Percentiles rank a stretch among this genome's conserved stretches.
Evolutionary conservation across 2,888 invertebrate species (phyloP).

Genomic region (Teleogryllus oceanicus): DNA sequence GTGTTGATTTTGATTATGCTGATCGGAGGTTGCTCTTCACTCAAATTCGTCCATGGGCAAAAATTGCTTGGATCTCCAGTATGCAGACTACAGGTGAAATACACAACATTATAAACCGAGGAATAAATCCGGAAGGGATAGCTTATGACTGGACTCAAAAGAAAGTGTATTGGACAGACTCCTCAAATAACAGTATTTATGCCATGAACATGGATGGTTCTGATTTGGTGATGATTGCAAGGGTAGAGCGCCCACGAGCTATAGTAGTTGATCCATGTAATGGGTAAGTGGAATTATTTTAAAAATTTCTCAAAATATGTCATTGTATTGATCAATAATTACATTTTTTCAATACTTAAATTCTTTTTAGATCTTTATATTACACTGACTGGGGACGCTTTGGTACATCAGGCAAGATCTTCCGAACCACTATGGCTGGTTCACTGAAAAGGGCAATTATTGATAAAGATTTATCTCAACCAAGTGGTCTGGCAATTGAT

Average conservation of each 20-base stretch:
- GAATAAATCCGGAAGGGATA: constrained; percentile 89
- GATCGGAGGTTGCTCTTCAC: constrained; percentile 87
- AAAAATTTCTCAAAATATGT: background rate
- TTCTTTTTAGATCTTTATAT: constrained; percentile 63
- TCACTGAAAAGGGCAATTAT: constrained; percentile 84
- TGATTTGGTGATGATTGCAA: constrained; percentile 84
- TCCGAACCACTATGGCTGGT: constrained; percentile 94
- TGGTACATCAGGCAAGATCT: constrained; percentile 90
- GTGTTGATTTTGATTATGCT: constrained; percentile 90
- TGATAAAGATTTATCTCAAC: constrained; percentile 86
- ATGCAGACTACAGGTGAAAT: constrained; percentile 60
- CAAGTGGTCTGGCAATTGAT: constrained; percentile 93
- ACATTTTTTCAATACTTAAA: background rate
- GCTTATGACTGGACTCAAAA: constrained; percentile 98
- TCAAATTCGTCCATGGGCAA: constrained; percentile 87
- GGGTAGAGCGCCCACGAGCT: constrained; percentile 89
- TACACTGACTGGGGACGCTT: constrained; percentile 96
- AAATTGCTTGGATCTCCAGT: constrained; percentile 77
- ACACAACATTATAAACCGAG: constrained; percentile 64
- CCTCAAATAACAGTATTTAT: constrained; percentile 86
- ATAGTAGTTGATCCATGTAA: constrained; percentile 96
- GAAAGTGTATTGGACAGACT: constrained; percentile 97
- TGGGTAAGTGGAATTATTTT: constrained; percentile 52
- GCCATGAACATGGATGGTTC: constrained; percentile 89
- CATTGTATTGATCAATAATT: background rate